phyloP scores from a whole-genome alignment of 2,113 vertebrate genomes.

The Ifrita kowaldi region DNA sequence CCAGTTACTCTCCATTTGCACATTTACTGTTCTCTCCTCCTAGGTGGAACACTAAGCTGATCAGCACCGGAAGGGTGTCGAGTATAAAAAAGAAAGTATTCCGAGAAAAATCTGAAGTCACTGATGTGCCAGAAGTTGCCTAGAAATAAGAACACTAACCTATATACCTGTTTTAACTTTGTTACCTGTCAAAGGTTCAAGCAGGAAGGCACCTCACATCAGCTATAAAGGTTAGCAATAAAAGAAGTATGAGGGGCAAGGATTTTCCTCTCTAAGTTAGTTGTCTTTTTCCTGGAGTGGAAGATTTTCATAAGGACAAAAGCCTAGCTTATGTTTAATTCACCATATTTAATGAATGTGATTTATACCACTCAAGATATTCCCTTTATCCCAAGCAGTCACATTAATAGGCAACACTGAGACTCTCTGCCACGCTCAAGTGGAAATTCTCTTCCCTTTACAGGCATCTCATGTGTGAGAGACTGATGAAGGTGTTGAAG shows the following conservation, averaged over 20 bases:
- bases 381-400: not conserved
- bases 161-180: not conserved
- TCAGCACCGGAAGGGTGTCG: not conserved
- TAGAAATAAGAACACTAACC: not conserved
- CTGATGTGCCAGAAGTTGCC: not conserved
- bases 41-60: constrained; percentile 17
- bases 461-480: not conserved
- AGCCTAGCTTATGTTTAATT: not conserved
- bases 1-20: not conserved
- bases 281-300: not conserved
- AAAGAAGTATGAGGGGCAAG: not conserved
- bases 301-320: not conserved
- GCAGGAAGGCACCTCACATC: not conserved
- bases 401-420: not conserved
- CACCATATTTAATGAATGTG: not conserved
- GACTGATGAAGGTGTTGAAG: not conserved
- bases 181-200: not conserved
- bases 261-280: not conserved
- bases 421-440: not conserved
- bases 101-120: not conserved
- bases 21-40: not conserved
- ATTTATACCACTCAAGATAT: not conserved
- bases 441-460: not conserved
- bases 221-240: not conserved
- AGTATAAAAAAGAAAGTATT: not conserved